These are phyloP conservation scores for Tholera decimalis DNA, from an alignment of 2,888 invertebrate genomes.

Conservation along the genomic window DNA sequence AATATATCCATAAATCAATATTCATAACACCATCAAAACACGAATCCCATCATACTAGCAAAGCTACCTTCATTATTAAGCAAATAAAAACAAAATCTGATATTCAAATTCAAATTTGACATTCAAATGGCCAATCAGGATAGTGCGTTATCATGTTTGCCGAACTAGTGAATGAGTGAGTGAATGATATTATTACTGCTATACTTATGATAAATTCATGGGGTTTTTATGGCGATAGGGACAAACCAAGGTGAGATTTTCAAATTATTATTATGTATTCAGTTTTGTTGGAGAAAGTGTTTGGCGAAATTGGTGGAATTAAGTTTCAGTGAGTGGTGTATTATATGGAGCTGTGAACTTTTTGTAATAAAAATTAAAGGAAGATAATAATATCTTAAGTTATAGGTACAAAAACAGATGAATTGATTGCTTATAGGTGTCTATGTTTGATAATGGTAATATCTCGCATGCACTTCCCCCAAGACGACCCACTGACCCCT, in stretches of 20 bases:
- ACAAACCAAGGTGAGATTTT: conserved; percentile 42
- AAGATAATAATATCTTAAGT: background rate
- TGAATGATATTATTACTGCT: conserved; percentile 17
- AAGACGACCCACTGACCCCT: too few relatives aligned
- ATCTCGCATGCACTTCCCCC: too few relatives aligned
- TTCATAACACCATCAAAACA: conserved; percentile 42
- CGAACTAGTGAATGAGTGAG: conserved; percentile 17
- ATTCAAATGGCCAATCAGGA: conserved; percentile 42
- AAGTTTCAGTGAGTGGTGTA: background rate
- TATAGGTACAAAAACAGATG: background rate
- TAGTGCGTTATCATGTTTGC: conserved; percentile 44
- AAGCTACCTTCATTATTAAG: conserved; percentile 26
- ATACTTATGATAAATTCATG: conserved; percentile 42
- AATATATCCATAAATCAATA: conserved; percentile 21
- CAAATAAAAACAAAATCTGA: conserved; percentile 49
- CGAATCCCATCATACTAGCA: conserved; percentile 29
- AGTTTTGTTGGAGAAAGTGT: conserved; percentile 24
- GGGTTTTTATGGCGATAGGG: conserved; percentile 32
- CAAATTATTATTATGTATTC: conserved; percentile 25
- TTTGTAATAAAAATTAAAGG: background rate
- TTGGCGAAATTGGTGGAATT: conserved; percentile 2
- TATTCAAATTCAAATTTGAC: conserved; percentile 35
- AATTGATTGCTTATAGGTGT: too few relatives aligned
- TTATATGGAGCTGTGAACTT: background rate
- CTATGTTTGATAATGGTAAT: too few relatives aligned